These are phyloP conservation scores for Oceanodroma tethys DNA, from an alignment of 2,113 vertebrate species.

Conservation along the genomic window DNA sequence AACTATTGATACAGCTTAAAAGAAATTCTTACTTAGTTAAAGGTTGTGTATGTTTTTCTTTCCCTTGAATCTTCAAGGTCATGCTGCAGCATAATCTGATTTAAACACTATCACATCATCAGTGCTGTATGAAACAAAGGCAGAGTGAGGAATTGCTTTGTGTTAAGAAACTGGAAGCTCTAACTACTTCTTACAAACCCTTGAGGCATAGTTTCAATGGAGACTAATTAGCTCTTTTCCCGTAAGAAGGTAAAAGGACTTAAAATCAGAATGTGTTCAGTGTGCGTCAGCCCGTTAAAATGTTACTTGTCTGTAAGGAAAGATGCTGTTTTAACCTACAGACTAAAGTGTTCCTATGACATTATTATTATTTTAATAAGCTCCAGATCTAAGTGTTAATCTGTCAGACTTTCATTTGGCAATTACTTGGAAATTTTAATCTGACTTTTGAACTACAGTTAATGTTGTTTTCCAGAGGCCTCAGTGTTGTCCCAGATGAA, in stretches of 20 bases:
- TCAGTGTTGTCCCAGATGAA: constrained; percentile 89
- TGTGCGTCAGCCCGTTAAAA: background rate
- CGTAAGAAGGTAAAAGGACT: background rate
- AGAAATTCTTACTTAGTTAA: background rate
- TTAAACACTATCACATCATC: background rate
- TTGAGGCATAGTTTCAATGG: background rate
- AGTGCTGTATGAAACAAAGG: background rate
- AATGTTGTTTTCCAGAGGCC: constrained; percentile 79
- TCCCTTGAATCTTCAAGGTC: background rate
- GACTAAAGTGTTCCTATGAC: background rate
- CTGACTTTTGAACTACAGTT: background rate
- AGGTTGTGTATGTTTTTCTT: background rate
- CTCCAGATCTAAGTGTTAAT: background rate
- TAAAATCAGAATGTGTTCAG: background rate
- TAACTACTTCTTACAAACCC: background rate
- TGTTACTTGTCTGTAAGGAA: background rate
- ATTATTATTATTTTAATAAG: background rate
- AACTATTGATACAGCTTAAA: background rate
- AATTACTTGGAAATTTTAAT: background rate
- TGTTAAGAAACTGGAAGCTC: constrained; percentile 1
- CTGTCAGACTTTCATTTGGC: background rate
- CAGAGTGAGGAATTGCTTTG: background rate
- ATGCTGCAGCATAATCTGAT: background rate
- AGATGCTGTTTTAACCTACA: background rate
- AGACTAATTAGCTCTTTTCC: background rate